Percentiles rank a stretch among this genome's conserved stretches.
phyloP scores from a whole-genome alignment of 2,113 vertebrate species.

The Rhineura floridana region DNA sequence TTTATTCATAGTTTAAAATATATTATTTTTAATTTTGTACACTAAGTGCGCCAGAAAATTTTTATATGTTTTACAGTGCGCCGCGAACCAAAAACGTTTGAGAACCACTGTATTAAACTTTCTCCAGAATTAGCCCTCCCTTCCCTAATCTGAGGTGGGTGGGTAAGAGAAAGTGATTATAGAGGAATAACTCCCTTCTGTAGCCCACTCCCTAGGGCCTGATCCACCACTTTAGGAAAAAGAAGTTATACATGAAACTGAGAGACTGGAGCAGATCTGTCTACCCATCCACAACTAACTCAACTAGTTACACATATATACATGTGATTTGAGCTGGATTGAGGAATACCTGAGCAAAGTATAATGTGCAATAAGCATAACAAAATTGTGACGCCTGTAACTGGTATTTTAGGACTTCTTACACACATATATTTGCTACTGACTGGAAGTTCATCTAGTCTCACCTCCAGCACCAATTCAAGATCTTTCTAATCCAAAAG shows the following conservation, averaged over 20 bases:
- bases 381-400: neutral
- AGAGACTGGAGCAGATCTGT: no score
- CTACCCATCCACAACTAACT: neutral
- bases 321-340: neutral
- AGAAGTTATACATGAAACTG: neutral
- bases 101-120: no score
- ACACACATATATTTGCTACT: neutral
- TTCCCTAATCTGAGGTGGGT: neutral
- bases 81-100: no score
- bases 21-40: no score
- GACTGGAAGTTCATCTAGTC: neutral
- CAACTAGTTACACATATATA: neutral
- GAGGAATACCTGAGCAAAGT: neutral
- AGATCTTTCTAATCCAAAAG: neutral
- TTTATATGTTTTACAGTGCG: no score
- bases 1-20: no score
- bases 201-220: neutral
- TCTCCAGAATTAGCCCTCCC: neutral
- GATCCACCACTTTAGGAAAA: neutral
- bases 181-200: neutral
- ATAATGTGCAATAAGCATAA: neutral
- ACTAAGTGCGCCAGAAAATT: no score
- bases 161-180: neutral
- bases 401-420: neutral
- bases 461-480: neutral